These are phyloP conservation scores for Hymenochirus boettgeri DNA, from an alignment of 2,113 vertebrate species.

Conservation along the genomic window DNA sequence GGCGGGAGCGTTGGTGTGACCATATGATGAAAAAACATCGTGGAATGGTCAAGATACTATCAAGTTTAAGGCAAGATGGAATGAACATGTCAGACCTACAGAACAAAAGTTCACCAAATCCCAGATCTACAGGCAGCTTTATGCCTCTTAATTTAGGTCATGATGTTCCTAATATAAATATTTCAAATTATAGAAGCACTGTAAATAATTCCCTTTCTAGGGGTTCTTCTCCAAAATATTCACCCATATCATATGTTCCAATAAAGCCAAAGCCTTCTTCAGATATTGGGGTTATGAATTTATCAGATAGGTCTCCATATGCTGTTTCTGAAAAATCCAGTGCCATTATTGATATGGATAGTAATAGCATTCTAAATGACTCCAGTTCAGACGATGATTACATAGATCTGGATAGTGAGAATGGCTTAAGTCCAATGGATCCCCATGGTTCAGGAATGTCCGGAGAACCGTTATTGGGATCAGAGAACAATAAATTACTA, in stretches of 20 bases:
- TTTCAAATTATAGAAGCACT: constrained; percentile 61
- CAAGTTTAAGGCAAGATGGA: constrained; percentile 71
- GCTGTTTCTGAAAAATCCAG: constrained; percentile 74
- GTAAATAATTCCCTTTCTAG: constrained; percentile 66
- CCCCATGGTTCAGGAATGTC: constrained; percentile 75
- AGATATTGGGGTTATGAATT: constrained; percentile 78
- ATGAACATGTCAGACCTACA: constrained; percentile 64
- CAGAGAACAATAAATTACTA: constrained; percentile 89
- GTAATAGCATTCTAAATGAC: constrained; percentile 77
- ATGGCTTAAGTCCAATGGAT: constrained; percentile 77
- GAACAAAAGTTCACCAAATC: constrained; percentile 66
- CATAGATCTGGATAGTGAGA: constrained; percentile 84
- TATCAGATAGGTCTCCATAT: constrained; percentile 80
- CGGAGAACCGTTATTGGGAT: constrained; percentile 85
- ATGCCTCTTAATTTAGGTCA: constrained; percentile 65
- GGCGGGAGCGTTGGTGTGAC: constrained; percentile 86
- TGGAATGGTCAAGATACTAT: constrained; percentile 92
- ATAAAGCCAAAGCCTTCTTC: constrained; percentile 79
- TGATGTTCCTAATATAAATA: constrained; percentile 64
- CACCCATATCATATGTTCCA: constrained; percentile 76
- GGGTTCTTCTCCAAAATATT: constrained; percentile 69
- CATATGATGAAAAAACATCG: constrained; percentile 95
- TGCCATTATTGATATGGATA: constrained; percentile 73
- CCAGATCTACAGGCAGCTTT: constrained; percentile 69
- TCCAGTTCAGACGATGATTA: constrained; percentile 91